These are phyloP conservation scores for Anastrepha obliqua DNA, from an alignment of 1,140 invertebrate genomes.

Conservation along the genomic window DNA sequence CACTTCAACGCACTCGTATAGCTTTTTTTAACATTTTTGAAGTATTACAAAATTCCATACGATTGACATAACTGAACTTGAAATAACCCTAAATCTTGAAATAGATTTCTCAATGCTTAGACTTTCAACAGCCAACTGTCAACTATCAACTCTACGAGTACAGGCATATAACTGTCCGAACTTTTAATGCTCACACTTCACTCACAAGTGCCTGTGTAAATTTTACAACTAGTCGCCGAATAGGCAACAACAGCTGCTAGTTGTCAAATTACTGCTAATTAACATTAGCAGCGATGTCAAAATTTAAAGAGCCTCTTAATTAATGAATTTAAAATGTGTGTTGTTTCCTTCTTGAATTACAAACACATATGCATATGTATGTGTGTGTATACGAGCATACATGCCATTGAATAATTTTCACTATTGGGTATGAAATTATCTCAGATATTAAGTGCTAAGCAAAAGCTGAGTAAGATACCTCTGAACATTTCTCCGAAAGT, in stretches of 20 bases:
- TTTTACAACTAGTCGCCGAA: neutral
- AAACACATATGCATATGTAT: too few species aligned
- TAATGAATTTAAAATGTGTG: neutral
- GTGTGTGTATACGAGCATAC: too few species aligned
- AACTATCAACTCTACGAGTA: constrained; percentile 1
- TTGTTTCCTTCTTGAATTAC: too few species aligned
- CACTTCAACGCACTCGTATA: neutral
- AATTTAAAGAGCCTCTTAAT: constrained; percentile 10
- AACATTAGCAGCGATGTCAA: constrained; percentile 27
- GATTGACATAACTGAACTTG: neutral
- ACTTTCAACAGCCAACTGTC: neutral
- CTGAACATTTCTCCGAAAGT: neutral
- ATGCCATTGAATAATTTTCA: too few species aligned
- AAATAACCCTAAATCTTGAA: neutral
- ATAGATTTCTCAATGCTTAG: neutral
- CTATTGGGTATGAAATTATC: too few species aligned
- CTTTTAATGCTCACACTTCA: neutral
- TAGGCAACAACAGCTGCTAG: constrained; percentile 6
- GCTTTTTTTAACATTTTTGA: neutral
- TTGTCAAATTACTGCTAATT: constrained; percentile 38
- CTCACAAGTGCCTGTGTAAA: neutral
- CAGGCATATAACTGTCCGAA: neutral
- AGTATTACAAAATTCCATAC: neutral
- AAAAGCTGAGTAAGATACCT: neutral
- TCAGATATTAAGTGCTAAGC: too few species aligned